Percentiles rank a stretch among this genome's conserved stretches.
phyloP scores from a whole-genome alignment of 2,888 invertebrate genomes.

The Agonopterix subpropinquella region DNA sequence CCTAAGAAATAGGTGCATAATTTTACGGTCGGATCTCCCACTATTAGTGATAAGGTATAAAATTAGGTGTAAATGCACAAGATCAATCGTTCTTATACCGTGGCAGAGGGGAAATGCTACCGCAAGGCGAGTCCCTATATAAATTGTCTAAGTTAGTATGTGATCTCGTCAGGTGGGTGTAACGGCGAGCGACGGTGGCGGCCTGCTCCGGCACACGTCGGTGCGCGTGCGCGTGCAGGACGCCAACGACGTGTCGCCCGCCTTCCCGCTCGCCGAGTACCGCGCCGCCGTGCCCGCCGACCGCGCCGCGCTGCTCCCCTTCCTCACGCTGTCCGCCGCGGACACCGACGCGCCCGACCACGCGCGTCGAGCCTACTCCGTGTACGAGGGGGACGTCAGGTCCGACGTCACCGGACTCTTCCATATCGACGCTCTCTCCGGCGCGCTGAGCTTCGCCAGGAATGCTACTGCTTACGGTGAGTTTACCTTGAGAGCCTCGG shows the following conservation, averaged over 20 bases:
- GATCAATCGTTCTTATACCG: too few species aligned
- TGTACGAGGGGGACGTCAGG: conserved; percentile 78
- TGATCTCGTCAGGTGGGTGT: conserved; percentile 75
- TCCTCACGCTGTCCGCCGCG: conserved; percentile 80
- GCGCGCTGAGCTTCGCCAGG: conserved; percentile 81
- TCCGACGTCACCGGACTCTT: conserved; percentile 81
- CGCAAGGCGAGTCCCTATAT: too few species aligned
- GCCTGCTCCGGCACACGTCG: conserved; percentile 83
- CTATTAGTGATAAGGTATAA: too few species aligned
- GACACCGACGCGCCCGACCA: conserved; percentile 84
- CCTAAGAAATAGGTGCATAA: too few species aligned
- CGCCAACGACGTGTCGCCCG: conserved; percentile 89
- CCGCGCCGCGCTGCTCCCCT: conserved; percentile 43
- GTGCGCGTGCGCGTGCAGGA: conserved; percentile 89
- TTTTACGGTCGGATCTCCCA: too few species aligned
- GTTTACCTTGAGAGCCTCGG: conserved; percentile 4
- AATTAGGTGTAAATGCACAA: too few species aligned
- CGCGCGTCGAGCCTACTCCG: conserved; percentile 84
- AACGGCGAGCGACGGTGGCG: conserved; percentile 88
- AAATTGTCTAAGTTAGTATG: conserved; percentile 8
- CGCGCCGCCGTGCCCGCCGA: conserved; percentile 80
- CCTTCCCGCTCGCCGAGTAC: conserved; percentile 85
- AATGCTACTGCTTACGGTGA: conserved; percentile 73
- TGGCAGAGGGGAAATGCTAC: too few species aligned
- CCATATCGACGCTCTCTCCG: conserved; percentile 83